Evolutionary conservation across 2,888 invertebrate species (phyloP).

Genomic region (Hedya salicella): DNA sequence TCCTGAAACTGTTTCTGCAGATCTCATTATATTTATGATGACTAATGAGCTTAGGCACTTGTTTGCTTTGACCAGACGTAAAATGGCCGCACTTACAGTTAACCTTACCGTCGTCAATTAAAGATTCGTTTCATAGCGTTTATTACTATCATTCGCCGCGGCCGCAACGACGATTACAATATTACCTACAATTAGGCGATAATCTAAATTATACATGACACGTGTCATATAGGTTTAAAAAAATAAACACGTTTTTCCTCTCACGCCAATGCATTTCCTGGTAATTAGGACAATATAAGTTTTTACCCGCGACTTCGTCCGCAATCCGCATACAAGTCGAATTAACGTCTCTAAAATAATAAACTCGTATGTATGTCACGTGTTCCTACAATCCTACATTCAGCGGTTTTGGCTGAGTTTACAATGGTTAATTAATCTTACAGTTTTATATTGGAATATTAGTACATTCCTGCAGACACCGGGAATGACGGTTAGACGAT

Average conservation of each 20-base stretch:
- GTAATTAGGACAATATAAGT: too few species aligned
- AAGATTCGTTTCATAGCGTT: conserved; percentile 54
- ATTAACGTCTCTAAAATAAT: too few species aligned
- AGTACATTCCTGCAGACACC: too few species aligned
- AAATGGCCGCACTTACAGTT: conserved; percentile 43
- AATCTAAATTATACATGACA: not conserved
- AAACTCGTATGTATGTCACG: too few species aligned
- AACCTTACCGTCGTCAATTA: conserved; percentile 51
- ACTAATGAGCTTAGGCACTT: conserved; percentile 11
- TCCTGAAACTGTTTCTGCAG: not conserved
- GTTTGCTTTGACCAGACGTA: conserved; percentile 41
- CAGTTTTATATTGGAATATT: too few species aligned
- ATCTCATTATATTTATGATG: conserved; percentile 5
- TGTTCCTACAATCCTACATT: too few species aligned
- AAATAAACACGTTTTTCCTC: not conserved
- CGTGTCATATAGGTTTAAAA: not conserved
- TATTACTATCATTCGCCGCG: conserved; percentile 48
- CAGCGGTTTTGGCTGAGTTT: too few species aligned
- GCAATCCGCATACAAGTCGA: too few species aligned
- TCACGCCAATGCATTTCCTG: not conserved
- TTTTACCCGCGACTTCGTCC: too few species aligned
- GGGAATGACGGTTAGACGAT: too few species aligned
- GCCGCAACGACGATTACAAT: conserved; percentile 16
- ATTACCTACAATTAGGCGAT: conserved; percentile 3
- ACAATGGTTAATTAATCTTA: too few species aligned